Percentiles rank a stretch among this genome's conserved stretches.
Conservation (phyloP, 1,140 invertebrate species). For the Drosophila sucinea region DNA sequence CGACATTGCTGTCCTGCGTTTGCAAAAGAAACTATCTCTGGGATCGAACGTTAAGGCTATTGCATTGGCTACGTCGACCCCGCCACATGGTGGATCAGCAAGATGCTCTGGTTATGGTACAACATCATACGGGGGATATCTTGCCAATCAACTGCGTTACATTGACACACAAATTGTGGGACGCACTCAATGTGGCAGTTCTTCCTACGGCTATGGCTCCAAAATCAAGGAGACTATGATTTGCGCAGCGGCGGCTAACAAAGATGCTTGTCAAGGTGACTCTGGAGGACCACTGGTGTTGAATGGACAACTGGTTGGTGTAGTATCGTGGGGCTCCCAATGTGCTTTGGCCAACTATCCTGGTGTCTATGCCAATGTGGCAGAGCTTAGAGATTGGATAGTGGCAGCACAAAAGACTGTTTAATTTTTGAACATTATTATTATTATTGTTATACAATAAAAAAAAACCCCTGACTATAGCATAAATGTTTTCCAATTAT, state of each 20-base stretch:
- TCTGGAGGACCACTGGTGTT: constrained; percentile 73
- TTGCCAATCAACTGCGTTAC: constrained; percentile 44
- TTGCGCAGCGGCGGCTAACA: constrained; percentile 53
- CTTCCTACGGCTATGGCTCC: constrained; percentile 57
- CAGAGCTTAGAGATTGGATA: constrained; percentile 47
- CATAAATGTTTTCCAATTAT: not conserved
- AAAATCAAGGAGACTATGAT: constrained; percentile 58
- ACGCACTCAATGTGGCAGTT: constrained; percentile 40
- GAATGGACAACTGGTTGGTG: constrained; percentile 57
- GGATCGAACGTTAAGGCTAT: constrained; percentile 79
- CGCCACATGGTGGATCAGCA: constrained; percentile 45
- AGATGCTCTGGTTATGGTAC: constrained; percentile 84
- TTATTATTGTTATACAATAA: constrained; percentile 15
- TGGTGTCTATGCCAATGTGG: constrained; percentile 54
- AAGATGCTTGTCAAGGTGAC: constrained; percentile 74
- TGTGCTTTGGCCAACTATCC: constrained; percentile 52
- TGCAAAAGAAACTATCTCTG: constrained; percentile 71
- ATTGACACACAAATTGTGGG: constrained; percentile 60
- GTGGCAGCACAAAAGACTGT: constrained; percentile 33
- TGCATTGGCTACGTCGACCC: constrained; percentile 55
- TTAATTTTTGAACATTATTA: constrained; percentile 11
- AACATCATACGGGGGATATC: constrained; percentile 26
- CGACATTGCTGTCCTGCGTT: constrained; percentile 84
- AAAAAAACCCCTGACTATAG: not conserved
- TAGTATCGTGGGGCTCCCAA: constrained; percentile 59